A percentile compares a stretch with the other conserved stretches of the same genome.
Evolutionary conservation across 2,888 invertebrate species (phyloP).

Genomic region (Rapana venosa): DNA sequence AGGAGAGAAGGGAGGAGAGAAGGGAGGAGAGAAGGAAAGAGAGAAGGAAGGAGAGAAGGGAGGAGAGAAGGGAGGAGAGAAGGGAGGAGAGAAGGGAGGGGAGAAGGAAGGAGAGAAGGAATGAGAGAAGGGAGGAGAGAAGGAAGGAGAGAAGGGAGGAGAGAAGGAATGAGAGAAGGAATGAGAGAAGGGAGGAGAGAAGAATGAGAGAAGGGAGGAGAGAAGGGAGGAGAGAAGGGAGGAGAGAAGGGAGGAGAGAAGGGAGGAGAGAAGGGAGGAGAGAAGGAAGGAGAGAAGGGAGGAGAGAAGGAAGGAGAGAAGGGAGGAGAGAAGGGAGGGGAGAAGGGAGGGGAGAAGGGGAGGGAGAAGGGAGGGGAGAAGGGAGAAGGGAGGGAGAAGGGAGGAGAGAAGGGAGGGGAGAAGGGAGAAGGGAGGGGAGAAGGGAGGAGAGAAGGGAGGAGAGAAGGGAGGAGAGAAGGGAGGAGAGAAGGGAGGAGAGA

Average conservation of each 20-base stretch:
- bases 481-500: too few relatives aligned
- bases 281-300: neutral
- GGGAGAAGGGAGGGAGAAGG: slow-evolving; percentile 30
- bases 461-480: too few relatives aligned
- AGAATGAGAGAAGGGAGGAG: too few relatives aligned
- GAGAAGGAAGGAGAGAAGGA: neutral
- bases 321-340: too few relatives aligned
- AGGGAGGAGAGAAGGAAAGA: neutral
- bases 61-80: too few relatives aligned
- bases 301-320: slow-evolving; percentile 9
- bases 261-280: neutral
- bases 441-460: too few relatives aligned
- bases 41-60: neutral
- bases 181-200: neutral
- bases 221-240: neutral
- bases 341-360: neutral
- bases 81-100: neutral
- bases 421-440: too few relatives aligned
- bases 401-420: neutral
- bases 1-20: neutral
- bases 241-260: neutral
- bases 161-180: neutral
- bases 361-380: neutral
- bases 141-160: neutral
- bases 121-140: neutral